Percentiles rank a stretch among this genome's conserved stretches.
Evolutionary conservation across 2,888 invertebrate genomes (phyloP).

Genomic region (Hypercompe scribonia): DNA sequence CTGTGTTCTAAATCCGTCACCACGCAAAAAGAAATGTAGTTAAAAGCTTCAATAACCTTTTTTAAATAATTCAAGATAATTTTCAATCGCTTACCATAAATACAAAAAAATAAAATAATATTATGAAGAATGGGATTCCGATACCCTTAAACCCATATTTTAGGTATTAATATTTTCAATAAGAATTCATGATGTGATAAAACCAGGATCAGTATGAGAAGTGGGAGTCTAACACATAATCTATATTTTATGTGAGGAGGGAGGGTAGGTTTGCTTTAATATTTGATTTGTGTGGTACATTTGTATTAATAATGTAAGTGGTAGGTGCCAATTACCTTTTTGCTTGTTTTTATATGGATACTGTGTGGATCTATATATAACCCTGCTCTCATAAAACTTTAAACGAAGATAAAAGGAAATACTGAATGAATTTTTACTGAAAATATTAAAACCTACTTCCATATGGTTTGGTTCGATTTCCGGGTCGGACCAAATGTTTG

Average conservation of each 20-base stretch:
- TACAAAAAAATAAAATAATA: constrained; percentile 8
- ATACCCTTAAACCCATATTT: constrained; percentile 43
- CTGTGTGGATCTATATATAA: not conserved
- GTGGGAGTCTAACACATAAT: constrained; percentile 19
- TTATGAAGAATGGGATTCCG: constrained; percentile 45
- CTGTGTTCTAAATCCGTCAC: too few species aligned
- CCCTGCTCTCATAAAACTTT: not conserved
- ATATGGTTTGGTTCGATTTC: too few species aligned
- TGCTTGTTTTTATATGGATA: not conserved
- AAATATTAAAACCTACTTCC: too few species aligned
- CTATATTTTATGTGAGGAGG: constrained; percentile 23
- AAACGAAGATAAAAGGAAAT: not conserved
- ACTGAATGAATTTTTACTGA: too few species aligned
- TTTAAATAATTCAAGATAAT: not conserved
- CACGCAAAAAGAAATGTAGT: too few species aligned
- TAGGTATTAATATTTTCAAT: constrained; percentile 60
- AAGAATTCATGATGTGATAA: constrained; percentile 68
- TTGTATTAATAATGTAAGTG: not conserved
- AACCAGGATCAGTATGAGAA: constrained; percentile 51
- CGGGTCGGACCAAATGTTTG: too few species aligned
- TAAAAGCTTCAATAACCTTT: not conserved
- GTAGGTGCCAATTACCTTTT: not conserved
- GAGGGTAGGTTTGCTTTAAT: constrained; percentile 22
- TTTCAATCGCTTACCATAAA: not conserved
- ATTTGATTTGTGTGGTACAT: constrained; percentile 21